These are phyloP conservation scores for Hirtodrosophila cameraria DNA, from an alignment of 2,888 invertebrate genomes.

Conservation along the genomic window DNA sequence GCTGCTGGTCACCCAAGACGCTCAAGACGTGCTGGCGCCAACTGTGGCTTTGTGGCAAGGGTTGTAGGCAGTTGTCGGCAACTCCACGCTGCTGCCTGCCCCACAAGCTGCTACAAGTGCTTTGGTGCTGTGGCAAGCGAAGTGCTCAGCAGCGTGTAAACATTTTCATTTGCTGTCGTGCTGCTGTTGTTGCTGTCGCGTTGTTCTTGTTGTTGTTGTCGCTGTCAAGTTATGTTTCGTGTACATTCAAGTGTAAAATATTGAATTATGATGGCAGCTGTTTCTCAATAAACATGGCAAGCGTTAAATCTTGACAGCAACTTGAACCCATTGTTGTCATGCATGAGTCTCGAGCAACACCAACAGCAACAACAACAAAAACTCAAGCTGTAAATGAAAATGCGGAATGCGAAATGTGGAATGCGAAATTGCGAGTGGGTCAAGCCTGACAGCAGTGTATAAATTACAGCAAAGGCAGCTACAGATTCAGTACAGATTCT, in stretches of 20 bases:
- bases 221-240: slow-evolving; percentile 72
- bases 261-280: slow-evolving; percentile 80
- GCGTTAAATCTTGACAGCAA: slow-evolving; percentile 74
- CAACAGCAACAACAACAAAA: slow-evolving; percentile 21
- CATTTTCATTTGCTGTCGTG: slow-evolving; percentile 68
- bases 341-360: slow-evolving; percentile 36
- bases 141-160: slow-evolving; percentile 74
- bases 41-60: slow-evolving; percentile 28
- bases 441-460: slow-evolving; percentile 40
- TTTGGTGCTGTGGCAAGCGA: slow-evolving; percentile 34
- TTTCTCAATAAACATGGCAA: slow-evolving; percentile 71
- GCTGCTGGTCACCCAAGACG: slow-evolving; percentile 45
- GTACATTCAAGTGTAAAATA: slow-evolving; percentile 78
- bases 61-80: slow-evolving; percentile 7
- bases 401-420: background rate
- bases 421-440: slow-evolving; percentile 41
- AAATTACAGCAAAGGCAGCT: slow-evolving; percentile 36
- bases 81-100: background rate
- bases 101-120: slow-evolving; percentile 24
- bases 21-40: slow-evolving; percentile 68
- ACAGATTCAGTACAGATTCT: no score
- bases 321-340: slow-evolving; percentile 74
- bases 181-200: slow-evolving; percentile 17
- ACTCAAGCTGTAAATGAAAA: slow-evolving; percentile 27
- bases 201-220: slow-evolving; percentile 35